Conservation (phyloP, 2,797 vertebrate species). For the Sciaenops ocellatus region DNA sequence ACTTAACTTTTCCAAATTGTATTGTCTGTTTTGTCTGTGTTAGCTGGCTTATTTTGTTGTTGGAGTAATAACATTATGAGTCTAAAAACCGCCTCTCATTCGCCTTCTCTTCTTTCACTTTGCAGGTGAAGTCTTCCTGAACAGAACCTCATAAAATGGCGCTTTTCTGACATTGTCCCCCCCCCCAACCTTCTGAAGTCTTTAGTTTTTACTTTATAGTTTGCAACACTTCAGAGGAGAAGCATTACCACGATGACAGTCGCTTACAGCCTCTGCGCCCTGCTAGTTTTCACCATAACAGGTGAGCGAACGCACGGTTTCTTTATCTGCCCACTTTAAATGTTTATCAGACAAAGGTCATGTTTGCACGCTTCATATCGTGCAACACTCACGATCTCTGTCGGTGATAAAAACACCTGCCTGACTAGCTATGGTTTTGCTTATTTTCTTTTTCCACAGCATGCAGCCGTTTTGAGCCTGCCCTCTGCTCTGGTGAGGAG, state of each 20-base stretch:
- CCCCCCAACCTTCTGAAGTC: conserved; percentile 27
- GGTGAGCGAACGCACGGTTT: conserved; percentile 67
- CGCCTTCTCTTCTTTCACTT: conserved; percentile 31
- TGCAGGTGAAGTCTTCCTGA: conserved; percentile 78
- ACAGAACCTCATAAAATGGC: conserved; percentile 60
- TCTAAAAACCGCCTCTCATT: neutral
- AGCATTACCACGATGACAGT: conserved; percentile 71
- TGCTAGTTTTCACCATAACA: conserved; percentile 75
- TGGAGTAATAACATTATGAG: too few relatives aligned
- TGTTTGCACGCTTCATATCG: conserved; percentile 20
- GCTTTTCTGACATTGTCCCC: conserved; percentile 48
- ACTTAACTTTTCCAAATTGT: neutral
- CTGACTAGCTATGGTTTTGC: conserved; percentile 7
- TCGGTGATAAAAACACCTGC: conserved; percentile 3
- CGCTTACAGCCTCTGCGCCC: conserved; percentile 54
- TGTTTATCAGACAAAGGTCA: conserved; percentile 16
- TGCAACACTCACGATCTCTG: neutral
- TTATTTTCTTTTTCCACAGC: conserved; percentile 65
- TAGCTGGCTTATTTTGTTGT: too few relatives aligned
- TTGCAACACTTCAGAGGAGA: conserved; percentile 35
- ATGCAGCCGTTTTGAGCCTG: conserved; percentile 66
- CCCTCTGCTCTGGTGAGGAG: conserved; percentile 77
- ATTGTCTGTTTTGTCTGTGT: too few relatives aligned
- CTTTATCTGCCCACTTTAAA: neutral
- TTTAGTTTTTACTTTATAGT: conserved; percentile 37